These are phyloP conservation scores for Leptopilina drosophilae DNA, from an alignment of 2,888 invertebrate genomes.

Conservation along the genomic window DNA sequence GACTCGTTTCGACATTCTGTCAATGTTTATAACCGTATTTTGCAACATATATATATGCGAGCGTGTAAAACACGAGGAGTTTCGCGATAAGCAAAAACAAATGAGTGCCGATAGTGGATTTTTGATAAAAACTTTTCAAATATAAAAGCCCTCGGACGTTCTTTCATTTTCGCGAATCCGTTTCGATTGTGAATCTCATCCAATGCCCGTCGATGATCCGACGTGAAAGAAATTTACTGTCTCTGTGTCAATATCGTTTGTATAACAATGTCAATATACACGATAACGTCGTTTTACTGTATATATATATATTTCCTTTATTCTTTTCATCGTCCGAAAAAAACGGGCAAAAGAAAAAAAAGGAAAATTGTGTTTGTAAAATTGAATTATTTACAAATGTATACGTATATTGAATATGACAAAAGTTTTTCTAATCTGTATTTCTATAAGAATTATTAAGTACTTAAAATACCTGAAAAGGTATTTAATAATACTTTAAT, in stretches of 20 bases:
- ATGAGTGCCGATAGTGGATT: constrained; percentile 68
- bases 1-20: too few species aligned
- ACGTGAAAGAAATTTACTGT: constrained; percentile 37
- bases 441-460: too few species aligned
- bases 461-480: too few species aligned
- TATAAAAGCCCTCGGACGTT: constrained; percentile 50
- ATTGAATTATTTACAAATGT: constrained; percentile 5
- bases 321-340: constrained; percentile 8
- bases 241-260: constrained; percentile 28
- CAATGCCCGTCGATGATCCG: constrained; percentile 17
- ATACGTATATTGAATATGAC: too few species aligned
- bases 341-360: neutral
- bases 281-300: neutral
- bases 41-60: too few species aligned
- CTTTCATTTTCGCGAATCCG: constrained; percentile 63
- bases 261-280: constrained; percentile 9
- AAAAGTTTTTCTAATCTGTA: too few species aligned
- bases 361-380: neutral
- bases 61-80: constrained; percentile 43
- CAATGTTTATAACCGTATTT: too few species aligned
- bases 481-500: too few species aligned
- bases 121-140: constrained; percentile 58
- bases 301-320: neutral
- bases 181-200: constrained; percentile 39
- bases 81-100: constrained; percentile 73